phyloP scores from a whole-genome alignment of 2,797 vertebrate genomes.

The Enteromius viviparus region DNA sequence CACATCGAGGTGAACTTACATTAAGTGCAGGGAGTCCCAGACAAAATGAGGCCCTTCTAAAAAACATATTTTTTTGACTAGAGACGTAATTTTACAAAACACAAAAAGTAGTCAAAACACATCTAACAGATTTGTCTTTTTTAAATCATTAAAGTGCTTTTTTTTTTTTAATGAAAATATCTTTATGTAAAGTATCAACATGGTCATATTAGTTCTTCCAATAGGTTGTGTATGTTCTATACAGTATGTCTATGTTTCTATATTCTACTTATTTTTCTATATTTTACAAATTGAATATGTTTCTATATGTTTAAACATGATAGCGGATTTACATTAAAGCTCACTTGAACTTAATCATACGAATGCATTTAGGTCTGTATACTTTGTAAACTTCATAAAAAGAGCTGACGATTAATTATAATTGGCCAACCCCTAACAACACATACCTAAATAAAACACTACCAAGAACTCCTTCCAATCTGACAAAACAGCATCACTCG shows the following conservation, averaged over 20 bases:
- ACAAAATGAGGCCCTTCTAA: too few species aligned
- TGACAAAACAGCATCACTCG: background rate
- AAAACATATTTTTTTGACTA: too few species aligned
- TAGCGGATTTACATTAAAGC: background rate
- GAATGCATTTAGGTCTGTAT: background rate
- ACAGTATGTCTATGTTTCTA: too few species aligned
- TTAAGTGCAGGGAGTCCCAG: too few species aligned
- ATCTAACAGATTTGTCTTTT: too few species aligned
- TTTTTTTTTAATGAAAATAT: too few species aligned
- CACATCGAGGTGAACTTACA: too few species aligned
- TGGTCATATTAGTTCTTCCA: background rate
- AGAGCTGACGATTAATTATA: background rate
- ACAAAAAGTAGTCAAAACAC: too few species aligned
- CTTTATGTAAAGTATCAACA: too few species aligned
- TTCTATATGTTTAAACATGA: background rate
- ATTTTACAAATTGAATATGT: background rate
- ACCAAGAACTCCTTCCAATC: background rate
- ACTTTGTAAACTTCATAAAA: background rate
- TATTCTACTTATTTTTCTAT: background rate
- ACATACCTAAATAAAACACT: background rate
- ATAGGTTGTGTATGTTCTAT: background rate
- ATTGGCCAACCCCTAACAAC: background rate
- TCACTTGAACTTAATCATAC: background rate
- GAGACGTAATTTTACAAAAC: too few species aligned
- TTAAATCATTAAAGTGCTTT: too few species aligned